A percentile compares a stretch with the other conserved stretches of the same genome.
Evolutionary conservation across 1,140 invertebrate species (phyloP).

Genomic region (Cotesia chilonis): DNA sequence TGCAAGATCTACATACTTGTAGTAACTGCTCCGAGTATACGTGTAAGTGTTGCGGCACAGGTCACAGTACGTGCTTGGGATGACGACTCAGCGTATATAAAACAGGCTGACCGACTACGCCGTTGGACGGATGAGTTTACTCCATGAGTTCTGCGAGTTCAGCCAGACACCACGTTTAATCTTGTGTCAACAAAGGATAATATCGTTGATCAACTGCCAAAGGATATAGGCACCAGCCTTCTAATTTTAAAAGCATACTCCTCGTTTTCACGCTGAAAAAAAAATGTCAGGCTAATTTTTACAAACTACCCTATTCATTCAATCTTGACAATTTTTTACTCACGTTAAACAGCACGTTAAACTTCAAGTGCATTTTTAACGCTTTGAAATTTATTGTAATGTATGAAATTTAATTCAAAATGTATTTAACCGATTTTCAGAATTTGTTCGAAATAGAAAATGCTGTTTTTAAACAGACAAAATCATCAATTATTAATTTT

Average conservation of each 20-base stretch:
- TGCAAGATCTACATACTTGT: slow-evolving; percentile 48
- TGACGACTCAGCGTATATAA: slow-evolving; percentile 65
- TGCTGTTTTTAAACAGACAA: no score
- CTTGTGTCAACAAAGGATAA: slow-evolving; percentile 57
- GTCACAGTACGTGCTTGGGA: slow-evolving; percentile 53
- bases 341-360: no score
- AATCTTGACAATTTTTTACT: no score
- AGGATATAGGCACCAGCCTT: not conserved
- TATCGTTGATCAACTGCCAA: slow-evolving; percentile 37
- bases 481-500: no score
- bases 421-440: no score
- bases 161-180: slow-evolving; percentile 51
- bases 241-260: not conserved
- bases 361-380: no score
- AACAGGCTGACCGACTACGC: slow-evolving; percentile 58
- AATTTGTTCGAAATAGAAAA: no score
- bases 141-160: slow-evolving; percentile 53
- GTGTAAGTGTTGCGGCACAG: slow-evolving; percentile 54
- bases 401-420: no score
- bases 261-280: no score
- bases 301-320: no score
- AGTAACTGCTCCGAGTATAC: slow-evolving; percentile 34
- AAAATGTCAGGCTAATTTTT: no score
- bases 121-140: slow-evolving; percentile 57
- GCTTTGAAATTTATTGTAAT: no score